Evolutionary conservation across 1,140 invertebrate genomes (phyloP), one percentile per base, ranked within the genome.

Genomic region (Macrobrachium rosenbergii): DNA sequence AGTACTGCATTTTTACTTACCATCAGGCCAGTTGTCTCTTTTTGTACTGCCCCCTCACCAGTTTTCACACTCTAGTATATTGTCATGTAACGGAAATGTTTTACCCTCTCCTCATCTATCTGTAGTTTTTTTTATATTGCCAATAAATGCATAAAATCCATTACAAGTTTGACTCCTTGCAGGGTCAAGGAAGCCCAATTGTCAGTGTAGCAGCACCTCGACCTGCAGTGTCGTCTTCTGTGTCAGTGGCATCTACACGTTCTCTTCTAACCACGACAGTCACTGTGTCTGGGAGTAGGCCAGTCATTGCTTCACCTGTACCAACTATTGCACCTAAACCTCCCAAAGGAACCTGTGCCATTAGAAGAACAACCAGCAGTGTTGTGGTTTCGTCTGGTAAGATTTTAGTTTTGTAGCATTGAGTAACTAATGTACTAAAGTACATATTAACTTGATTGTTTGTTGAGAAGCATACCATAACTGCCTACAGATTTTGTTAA

Each of bases 351-450:
- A 52, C 52, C 7, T 52, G 52, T 52, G 2, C 52, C 52, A 52
- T 52, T 52, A 8, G 52, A 52, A 52, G 52, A 52, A 72, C 69
- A 10, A 14, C 23, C 21, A 82, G 63, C 14, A 87, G 73, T 82
- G 85, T 87, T 64, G 79, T 87, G 45, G 85, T 87, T 14, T 81
- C 85, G 11, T 87, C 85, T 63, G 82, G 82, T 83, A 59, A 62
- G 82, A 17, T 72, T 60, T 21, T 72, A 37, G n/a, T 14, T 75
- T 19, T 5, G 72, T 37, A 10, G 10, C 11, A 62, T 45, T 37
- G 52, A 37, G 28, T 14, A 16, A 6, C 63, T 78, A 73, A 73
- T 23, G 43, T 85, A 43, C 37, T 58, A 14, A 45, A 52, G n/a
- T 8, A 11, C 10, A 43, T 23, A 11, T 23, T 67, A 23, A 23